Base-by-base conservation (phyloP, 2,113 vertebrate genomes). In the Lepidothrix coronata region DNA sequence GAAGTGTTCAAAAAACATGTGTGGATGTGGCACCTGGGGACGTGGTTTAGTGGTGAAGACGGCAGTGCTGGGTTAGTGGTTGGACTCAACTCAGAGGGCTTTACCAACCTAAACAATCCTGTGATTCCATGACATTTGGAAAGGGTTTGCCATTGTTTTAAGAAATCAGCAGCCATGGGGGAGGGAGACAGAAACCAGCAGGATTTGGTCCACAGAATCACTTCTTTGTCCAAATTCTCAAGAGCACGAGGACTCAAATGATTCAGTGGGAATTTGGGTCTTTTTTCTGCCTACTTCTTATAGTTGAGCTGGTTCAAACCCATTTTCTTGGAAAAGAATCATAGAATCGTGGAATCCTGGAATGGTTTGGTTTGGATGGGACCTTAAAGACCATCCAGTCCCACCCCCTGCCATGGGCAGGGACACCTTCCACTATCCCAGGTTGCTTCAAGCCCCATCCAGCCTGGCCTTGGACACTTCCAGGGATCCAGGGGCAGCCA, bases 391-490 rank as follows among this genome's bases (percentile, higher is more conserved):
- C 10, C 52, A 52, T 37, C 52, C 25, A 6, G 0, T 37, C 1
- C 0, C 18, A 37, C 0, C 18, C 5, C 14, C 73, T 59, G 35
- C 35, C 58, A 11, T 37, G 35, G 58, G 16, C 59, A 61, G 35
- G 59, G 35, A 37, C 35, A 61, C 59, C 16, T 61, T 12, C 41
- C 76, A 31, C 21, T 19, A 0, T 10, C 27, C 76, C 59, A 72
- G 49, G 31, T 0, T 65, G 58, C 43, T 49, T 21, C 33, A 14
- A 19, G 21, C 55, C 17, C 37, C 0, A 0, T 46, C 39, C 67
- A 66, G 0, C 37, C 59, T 51, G 58, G 37, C 33, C 23, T 59
- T 16, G 37, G 52, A 0, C 59, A 59, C 37, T 66, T 0, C 12
- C 44, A 78, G 37, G 27, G 37, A 44, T 59, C 37, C 37, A 39